phyloP scores from a whole-genome alignment of 2,113 vertebrate genomes.

The Passerina amoena region DNA sequence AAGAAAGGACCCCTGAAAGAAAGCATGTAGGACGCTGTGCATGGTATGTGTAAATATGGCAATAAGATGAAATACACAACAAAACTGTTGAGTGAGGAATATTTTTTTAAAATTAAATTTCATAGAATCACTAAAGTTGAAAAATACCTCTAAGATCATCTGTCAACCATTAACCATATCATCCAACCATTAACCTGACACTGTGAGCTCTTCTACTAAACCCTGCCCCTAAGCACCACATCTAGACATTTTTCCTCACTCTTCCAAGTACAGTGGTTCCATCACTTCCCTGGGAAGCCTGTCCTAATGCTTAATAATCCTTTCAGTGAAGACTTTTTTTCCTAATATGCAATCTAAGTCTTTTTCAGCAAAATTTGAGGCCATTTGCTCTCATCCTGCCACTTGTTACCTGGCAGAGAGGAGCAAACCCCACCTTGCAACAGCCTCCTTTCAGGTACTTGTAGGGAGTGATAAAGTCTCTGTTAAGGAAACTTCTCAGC shows the following conservation, averaged over 20 bases:
- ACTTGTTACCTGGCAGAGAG: neutral
- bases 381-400: neutral
- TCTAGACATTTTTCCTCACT: neutral
- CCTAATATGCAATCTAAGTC: neutral
- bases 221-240: neutral
- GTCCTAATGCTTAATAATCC: neutral
- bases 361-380: too few relatives aligned
- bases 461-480: neutral
- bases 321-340: neutral
- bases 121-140: neutral
- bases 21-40: rapidly evolving
- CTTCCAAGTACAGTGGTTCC: neutral
- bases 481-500: neutral
- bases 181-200: neutral
- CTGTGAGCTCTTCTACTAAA: neutral
- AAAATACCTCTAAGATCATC: neutral
- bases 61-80: neutral
- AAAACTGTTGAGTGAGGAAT: neutral
- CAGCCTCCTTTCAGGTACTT: neutral
- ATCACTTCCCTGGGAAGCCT: neutral
- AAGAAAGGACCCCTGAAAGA: neutral
- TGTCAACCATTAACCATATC: neutral
- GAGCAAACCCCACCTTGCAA: rapidly evolving
- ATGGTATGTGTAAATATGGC: neutral
- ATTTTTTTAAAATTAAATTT: neutral